Evolutionary conservation across 2,888 invertebrate species (phyloP).

Genomic region (Acanthoscelides obtectus): DNA sequence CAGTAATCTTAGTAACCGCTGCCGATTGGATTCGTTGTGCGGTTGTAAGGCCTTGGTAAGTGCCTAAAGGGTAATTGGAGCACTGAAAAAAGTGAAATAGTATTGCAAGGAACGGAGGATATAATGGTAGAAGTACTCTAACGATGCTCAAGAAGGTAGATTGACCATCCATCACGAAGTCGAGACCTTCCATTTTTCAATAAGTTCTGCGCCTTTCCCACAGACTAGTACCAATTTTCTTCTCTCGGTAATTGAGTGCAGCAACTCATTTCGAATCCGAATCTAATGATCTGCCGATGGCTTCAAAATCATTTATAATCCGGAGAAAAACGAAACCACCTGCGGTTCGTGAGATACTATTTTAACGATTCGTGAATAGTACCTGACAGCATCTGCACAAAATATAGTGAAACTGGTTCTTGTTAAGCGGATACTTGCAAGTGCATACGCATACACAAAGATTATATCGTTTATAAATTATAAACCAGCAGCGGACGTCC

Average conservation of each 20-base stretch:
- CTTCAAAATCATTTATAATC: background rate
- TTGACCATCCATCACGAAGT: background rate
- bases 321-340: background rate
- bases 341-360: background rate
- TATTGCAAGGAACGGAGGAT: too few species aligned
- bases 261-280: background rate
- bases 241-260: background rate
- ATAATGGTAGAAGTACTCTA: too few species aligned
- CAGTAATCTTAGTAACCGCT: too few species aligned
- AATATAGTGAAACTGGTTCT: background rate
- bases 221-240: background rate
- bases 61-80: too few species aligned
- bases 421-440: background rate
- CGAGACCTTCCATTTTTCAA: background rate
- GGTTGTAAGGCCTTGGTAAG: too few species aligned
- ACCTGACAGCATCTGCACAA: background rate
- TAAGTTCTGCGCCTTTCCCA: background rate
- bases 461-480: background rate
- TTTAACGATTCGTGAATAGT: background rate
- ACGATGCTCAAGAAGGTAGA: background rate
- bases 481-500: background rate
- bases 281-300: background rate
- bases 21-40: too few species aligned
- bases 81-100: too few species aligned
- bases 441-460: background rate